Percentiles rank a stretch among this genome's conserved stretches.
phyloP scores from a whole-genome alignment of 2,113 vertebrate species.

The Stigmatopora argus region DNA sequence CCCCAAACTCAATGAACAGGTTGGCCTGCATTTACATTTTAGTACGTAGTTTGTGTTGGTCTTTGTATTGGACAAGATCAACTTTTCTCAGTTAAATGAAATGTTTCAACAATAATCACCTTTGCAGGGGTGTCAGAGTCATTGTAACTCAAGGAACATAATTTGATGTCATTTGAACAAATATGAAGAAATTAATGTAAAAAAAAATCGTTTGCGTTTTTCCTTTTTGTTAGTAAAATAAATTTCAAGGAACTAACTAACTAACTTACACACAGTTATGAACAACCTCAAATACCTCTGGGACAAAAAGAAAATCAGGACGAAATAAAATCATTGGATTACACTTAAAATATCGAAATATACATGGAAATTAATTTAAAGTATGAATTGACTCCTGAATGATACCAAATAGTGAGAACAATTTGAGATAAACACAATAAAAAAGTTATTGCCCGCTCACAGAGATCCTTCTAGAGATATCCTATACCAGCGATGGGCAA shows the following conservation, averaged over 20 bases:
- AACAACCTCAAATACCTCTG: not conserved
- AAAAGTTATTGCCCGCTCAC: not conserved
- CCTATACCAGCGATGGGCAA: too few relatives aligned
- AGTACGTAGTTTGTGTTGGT: not conserved
- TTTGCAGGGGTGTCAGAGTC: not conserved
- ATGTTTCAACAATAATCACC: not conserved
- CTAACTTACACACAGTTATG: not conserved
- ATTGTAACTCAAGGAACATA: not conserved
- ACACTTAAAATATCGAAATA: too few relatives aligned
- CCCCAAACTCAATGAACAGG: conserved; percentile 95
- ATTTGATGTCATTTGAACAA: not conserved
- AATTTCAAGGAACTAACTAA: not conserved
- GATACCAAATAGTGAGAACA: not conserved
- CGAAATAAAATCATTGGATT: too few relatives aligned
- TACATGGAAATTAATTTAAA: too few relatives aligned
- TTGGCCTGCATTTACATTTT: conserved; percentile 43
- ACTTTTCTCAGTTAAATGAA: not conserved
- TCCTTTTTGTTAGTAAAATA: not conserved
- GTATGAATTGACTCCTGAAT: not conserved
- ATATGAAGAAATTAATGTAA: not conserved
- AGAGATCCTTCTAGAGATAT: too few relatives aligned
- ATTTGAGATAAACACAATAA: not conserved
- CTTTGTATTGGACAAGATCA: not conserved
- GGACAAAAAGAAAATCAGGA: too few relatives aligned
- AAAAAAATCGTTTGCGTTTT: not conserved